Evolutionary conservation across 2,888 invertebrate species (phyloP).

Genomic region (Mycalesis mineus): DNA sequence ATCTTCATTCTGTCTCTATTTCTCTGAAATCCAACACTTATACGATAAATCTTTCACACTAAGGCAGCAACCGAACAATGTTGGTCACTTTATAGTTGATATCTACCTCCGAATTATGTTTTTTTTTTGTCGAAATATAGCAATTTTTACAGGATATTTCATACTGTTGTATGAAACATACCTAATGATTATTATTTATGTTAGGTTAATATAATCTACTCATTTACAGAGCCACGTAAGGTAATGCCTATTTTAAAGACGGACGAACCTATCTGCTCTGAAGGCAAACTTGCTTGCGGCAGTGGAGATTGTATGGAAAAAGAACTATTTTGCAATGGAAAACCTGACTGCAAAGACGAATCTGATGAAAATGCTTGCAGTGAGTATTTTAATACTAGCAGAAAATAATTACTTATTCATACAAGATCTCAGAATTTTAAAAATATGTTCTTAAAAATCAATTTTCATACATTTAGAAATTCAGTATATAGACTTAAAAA

Average conservation of each 20-base stretch:
- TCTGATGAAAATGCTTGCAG: slow-evolving; percentile 97
- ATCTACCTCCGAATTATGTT: not conserved
- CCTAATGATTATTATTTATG: too few species aligned
- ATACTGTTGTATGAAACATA: too few species aligned
- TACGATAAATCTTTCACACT: slow-evolving; percentile 19
- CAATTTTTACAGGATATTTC: not conserved
- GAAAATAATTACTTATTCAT: not conserved
- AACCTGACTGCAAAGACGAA: slow-evolving; percentile 94
- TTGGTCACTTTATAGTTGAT: slow-evolving; percentile 25
- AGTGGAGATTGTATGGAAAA: slow-evolving; percentile 95
- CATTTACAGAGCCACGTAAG: slow-evolving; percentile 89
- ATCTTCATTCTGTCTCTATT: slow-evolving; percentile 29
- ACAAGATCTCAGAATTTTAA: too few species aligned
- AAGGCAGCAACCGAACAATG: slow-evolving; percentile 19
- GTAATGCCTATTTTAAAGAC: slow-evolving; percentile 92
- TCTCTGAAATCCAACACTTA: slow-evolving; percentile 20
- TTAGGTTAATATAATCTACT: not conserved
- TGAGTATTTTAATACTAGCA: slow-evolving; percentile 75
- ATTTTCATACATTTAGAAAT: too few species aligned
- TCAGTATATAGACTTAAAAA: too few species aligned
- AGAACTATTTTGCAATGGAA: slow-evolving; percentile 95
- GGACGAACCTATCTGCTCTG: slow-evolving; percentile 94
- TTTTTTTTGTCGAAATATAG: not conserved
- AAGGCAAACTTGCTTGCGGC: slow-evolving; percentile 93
- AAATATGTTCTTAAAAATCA: too few species aligned